phyloP scores from a whole-genome alignment of 2,888 invertebrate genomes.

The Graphium colonna region DNA sequence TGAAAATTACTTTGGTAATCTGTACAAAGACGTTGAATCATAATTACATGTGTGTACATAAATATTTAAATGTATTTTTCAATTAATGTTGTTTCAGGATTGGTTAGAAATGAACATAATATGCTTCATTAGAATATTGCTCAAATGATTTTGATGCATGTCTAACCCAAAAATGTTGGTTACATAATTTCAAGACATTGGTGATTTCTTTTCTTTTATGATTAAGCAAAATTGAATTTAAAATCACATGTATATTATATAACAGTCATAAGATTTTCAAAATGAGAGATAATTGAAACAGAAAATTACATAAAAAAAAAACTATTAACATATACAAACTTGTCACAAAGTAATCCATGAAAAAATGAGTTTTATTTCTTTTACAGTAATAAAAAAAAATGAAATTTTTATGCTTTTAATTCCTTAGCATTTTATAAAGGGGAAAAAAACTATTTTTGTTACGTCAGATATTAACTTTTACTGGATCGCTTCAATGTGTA shows the following conservation, averaged over 20 bases:
- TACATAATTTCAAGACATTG: too few relatives aligned
- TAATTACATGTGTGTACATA: not conserved
- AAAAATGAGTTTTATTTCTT: too few relatives aligned
- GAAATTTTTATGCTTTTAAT: too few relatives aligned
- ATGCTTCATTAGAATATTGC: not conserved
- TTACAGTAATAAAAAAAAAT: too few relatives aligned
- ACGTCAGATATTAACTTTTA: too few relatives aligned
- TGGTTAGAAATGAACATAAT: not conserved
- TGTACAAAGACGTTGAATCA: conserved; percentile 10
- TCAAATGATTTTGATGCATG: conserved; percentile 1
- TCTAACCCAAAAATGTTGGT: not conserved
- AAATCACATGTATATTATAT: too few relatives aligned
- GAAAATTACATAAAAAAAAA: too few relatives aligned
- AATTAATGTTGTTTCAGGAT: conserved; percentile 2
- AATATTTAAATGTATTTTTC: not conserved
- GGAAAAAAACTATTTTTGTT: too few relatives aligned
- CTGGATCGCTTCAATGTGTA: too few relatives aligned
- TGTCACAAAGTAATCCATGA: not conserved
- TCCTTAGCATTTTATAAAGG: too few relatives aligned
- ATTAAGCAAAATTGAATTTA: not conserved
- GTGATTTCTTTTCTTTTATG: not conserved
- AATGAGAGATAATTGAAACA: too few relatives aligned
- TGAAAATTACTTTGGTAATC: conserved; percentile 3
- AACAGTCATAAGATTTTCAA: too few relatives aligned
- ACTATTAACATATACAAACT: not conserved